A percentile compares a stretch with the other conserved stretches of the same genome.
These are phyloP conservation scores for Caenorhabditis remanei DNA, from an alignment of 1,140 invertebrate species.

Conservation along the genomic window DNA sequence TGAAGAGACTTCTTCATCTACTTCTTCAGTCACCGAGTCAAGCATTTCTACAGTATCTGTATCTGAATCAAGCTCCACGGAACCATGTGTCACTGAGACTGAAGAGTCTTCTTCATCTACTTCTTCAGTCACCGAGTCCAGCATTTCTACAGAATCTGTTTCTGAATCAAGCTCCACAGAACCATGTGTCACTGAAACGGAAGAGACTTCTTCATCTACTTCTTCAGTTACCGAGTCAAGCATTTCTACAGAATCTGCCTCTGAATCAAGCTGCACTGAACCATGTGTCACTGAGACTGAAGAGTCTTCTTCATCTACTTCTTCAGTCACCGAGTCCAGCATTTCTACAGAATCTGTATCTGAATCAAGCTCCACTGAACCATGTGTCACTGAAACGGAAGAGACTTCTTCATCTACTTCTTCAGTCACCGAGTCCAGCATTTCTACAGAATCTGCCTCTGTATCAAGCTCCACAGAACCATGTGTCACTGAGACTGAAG, in stretches of 20 bases:
- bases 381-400: background rate
- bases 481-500: too few relatives aligned
- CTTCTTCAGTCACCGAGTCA: too few relatives aligned
- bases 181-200: background rate
- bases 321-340: background rate
- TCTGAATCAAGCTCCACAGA: background rate
- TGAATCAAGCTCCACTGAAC: background rate
- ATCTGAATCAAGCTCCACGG: too few relatives aligned
- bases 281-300: background rate
- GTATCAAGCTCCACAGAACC: too few relatives aligned
- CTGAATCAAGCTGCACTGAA: background rate
- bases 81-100: too few relatives aligned
- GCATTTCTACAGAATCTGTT: background rate
- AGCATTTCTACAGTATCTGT: too few relatives aligned
- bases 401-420: background rate
- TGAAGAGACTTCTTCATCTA: too few relatives aligned
- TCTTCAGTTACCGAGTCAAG: background rate
- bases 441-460: background rate
- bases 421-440: background rate
- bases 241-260: background rate
- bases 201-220: background rate
- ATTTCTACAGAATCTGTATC: background rate
- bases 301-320: too few relatives aligned
- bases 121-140: background rate
- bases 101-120: background rate